A percentile compares a stretch with the other conserved stretches of the same genome.
Conservation (phyloP, 2,888 invertebrate species). For the Amiota communis region DNA sequence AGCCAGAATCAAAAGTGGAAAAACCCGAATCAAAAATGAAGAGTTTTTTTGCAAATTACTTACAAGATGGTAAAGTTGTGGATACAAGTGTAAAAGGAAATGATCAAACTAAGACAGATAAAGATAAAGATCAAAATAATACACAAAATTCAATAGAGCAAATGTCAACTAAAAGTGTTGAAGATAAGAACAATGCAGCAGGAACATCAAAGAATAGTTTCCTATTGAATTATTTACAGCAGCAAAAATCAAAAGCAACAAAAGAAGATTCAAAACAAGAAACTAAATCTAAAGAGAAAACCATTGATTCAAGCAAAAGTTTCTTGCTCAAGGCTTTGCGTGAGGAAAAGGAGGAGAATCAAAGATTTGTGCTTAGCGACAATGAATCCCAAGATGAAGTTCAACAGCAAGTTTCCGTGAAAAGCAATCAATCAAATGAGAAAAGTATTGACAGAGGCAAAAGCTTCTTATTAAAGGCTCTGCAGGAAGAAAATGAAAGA, state of each 20-base stretch:
- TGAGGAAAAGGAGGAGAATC: conserved; percentile 17
- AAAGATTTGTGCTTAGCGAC: not conserved
- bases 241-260: not conserved
- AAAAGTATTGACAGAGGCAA: not conserved
- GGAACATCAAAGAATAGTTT: conserved; percentile 5
- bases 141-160: not conserved
- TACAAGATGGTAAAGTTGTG: conserved; percentile 37
- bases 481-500: not conserved
- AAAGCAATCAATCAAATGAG: not conserved
- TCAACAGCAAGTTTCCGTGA: not conserved
- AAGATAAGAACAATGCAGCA: no score
- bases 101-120: not conserved
- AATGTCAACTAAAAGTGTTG: no score
- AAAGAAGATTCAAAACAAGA: not conserved
- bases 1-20: conserved; percentile 35
- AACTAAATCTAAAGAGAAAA: no score
- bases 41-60: conserved; percentile 56
- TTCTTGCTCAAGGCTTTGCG: conserved; percentile 59
- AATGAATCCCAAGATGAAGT: not conserved
- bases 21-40: conserved; percentile 48
- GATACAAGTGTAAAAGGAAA: conserved; percentile 22
- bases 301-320: conserved; percentile 45
- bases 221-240: conserved; percentile 1
- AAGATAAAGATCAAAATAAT: not conserved
- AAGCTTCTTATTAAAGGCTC: not conserved